phyloP scores from a whole-genome alignment of 1,140 invertebrate genomes.

The Monochamus saltuarius region DNA sequence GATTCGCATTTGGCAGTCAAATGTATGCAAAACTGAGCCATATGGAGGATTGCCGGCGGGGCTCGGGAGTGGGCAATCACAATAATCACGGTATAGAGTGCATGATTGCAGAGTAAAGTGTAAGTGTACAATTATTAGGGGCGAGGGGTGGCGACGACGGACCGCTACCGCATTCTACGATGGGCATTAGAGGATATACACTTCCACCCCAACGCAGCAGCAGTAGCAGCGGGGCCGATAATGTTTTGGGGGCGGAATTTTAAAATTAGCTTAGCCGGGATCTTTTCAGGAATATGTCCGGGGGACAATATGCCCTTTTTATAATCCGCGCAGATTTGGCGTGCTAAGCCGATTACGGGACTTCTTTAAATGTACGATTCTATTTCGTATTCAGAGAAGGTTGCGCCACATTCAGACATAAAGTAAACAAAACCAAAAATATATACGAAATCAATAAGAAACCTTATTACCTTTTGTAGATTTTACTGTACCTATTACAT shows the following conservation, averaged over 20 bases:
- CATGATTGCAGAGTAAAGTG: constrained; percentile 17
- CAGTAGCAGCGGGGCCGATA: constrained; percentile 9
- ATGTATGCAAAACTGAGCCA: constrained; percentile 11
- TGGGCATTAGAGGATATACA: constrained; percentile 26
- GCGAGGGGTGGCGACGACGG: constrained; percentile 6
- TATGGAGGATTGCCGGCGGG: constrained; percentile 17
- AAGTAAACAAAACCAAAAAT: no score
- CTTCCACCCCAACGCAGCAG: constrained; percentile 11
- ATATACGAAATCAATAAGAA: no score
- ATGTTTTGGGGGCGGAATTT: constrained; percentile 33
- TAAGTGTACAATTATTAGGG: constrained; percentile 27
- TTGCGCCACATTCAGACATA: no score
- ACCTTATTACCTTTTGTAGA: no score
- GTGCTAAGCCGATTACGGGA: no score
- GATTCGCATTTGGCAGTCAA: constrained; percentile 8
- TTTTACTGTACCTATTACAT: no score
- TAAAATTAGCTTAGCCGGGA: constrained; percentile 26
- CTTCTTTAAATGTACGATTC: no score
- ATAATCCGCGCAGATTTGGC: no score
- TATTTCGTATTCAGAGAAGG: no score
- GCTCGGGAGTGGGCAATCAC: constrained; percentile 22
- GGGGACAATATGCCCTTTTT: constrained; percentile 3
- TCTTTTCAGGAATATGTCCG: not conserved
- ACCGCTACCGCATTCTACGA: constrained; percentile 14
- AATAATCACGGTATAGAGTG: constrained; percentile 32